Evolutionary conservation across 2,888 invertebrate genomes (phyloP), one percentile per base, ranked within the genome.

Genomic region (Apodemia duryi): DNA sequence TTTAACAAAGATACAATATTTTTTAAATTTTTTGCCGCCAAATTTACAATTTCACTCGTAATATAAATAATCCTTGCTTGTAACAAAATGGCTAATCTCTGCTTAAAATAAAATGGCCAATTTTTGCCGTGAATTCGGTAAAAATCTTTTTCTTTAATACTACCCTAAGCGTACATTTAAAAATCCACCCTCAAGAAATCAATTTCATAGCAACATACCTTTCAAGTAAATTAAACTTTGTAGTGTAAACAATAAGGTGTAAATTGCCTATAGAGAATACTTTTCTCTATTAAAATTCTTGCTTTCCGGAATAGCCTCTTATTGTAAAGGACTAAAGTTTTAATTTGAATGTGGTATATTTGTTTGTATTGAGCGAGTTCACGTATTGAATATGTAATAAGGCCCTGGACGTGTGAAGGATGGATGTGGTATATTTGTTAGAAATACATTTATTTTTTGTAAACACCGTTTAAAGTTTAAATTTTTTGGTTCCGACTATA

Each of bases 361-460:
- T 60, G 60, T 60, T 60, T 60, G 60, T 35, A 60, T 60, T 35
- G 51, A 51, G 60, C 60, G 60, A 60, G 60, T 35, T 60, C 60
- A 60, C 60, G 60, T 60, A 35, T 35, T 60, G 60, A 60, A 60
- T 60, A 60, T 60, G 60, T 60, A 60, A 60, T 60, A 35, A 60
- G 60, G 32, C n/a, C 7, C n/a, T 7, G 13, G 60, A 60, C 60
- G 32, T 60, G 60, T 60, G 60, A 60, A 60, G 60, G n/a, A 60
- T 60, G 35, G 57, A 60, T 60, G 57, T 60, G 57, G 57, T 60
- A 60, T 60, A 60, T 60, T 60, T 60, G 35, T 60, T 32, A 32
- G 57, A 35, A 46, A 46, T 13, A 46, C 13, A 46, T 46, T 46
- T 13, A 46, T 46, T 46, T 46, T 46, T 46, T 6, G 11, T 46